These are phyloP conservation scores for Periphyllus acericola DNA, from an alignment of 2,888 invertebrate genomes.

Conservation along the genomic window DNA sequence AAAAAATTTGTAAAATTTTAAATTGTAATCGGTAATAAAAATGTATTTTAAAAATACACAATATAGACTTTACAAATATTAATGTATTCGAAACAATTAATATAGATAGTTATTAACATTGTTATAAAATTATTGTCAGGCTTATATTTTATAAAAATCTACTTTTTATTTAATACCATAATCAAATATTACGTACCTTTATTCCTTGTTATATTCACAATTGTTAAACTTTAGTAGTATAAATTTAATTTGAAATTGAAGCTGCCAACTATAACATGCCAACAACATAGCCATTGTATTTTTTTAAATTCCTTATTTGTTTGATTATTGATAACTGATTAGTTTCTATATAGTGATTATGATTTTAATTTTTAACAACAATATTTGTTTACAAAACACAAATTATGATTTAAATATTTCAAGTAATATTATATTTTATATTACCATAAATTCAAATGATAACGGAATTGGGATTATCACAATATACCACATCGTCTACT, in stretches of 20 bases:
- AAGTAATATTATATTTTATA: background rate
- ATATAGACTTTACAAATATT: no score
- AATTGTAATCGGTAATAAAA: background rate
- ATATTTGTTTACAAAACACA: background rate
- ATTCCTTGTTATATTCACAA: slow-evolving; percentile 11
- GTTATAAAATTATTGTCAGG: no score
- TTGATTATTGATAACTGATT: no score
- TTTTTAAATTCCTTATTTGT: background rate
- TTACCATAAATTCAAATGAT: slow-evolving; percentile 55
- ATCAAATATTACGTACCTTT: background rate
- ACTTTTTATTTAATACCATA: background rate
- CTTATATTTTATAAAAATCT: background rate
- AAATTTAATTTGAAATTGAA: background rate
- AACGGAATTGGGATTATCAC: slow-evolving; percentile 39
- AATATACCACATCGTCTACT: background rate
- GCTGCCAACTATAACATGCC: background rate
- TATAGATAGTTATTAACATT: background rate
- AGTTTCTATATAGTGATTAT: no score
- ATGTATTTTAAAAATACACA: background rate
- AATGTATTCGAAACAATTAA: no score
- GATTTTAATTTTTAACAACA: background rate
- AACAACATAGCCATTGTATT: background rate
- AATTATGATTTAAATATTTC: background rate
- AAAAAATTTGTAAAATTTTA: slow-evolving; percentile 11
- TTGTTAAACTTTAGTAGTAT: background rate